Evolutionary conservation across 2,113 vertebrate genomes (phyloP).

Genomic region (Myotis brandtii): DNA sequence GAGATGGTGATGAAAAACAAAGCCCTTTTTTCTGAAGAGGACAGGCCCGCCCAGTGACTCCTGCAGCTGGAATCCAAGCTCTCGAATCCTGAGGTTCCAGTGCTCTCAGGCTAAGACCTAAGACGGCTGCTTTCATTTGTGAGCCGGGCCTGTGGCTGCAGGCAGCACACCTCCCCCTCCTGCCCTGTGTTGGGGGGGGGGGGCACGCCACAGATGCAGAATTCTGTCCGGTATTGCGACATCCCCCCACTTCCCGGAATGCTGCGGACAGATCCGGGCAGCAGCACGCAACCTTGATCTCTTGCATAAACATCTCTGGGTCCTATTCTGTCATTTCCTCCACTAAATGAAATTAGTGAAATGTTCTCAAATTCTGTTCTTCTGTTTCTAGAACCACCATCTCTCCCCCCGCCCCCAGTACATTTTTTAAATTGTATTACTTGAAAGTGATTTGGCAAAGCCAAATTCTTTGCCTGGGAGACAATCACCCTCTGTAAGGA

Average conservation of each 20-base stretch:
- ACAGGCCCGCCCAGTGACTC: not conserved
- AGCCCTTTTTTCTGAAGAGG: not conserved
- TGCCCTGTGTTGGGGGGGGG: no score
- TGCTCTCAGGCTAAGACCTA: not conserved
- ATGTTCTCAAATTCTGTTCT: conserved; percentile 35
- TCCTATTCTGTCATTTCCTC: not conserved
- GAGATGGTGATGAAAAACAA: not conserved
- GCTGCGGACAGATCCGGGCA: not conserved
- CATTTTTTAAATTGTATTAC: not conserved
- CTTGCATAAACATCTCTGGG: not conserved
- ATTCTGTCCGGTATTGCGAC: not conserved
- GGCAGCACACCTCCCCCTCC: no score
- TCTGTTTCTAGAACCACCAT: not conserved
- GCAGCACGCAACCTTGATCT: not conserved
- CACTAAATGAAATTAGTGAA: conserved; percentile 4
- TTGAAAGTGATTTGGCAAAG: conserved; percentile 51
- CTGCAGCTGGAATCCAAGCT: not conserved
- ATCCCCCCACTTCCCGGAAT: not conserved
- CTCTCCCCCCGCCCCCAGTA: no score
- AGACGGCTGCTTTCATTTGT: not conserved
- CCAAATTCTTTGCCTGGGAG: conserved; percentile 32
- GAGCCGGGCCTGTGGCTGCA: not conserved
- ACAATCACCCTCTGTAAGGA: not conserved
- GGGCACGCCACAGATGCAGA: not conserved
- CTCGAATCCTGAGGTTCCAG: not conserved